These are phyloP conservation scores for Vulpes lagopus DNA, from an alignment of 2,113 vertebrate species.

Conservation along the genomic window DNA sequence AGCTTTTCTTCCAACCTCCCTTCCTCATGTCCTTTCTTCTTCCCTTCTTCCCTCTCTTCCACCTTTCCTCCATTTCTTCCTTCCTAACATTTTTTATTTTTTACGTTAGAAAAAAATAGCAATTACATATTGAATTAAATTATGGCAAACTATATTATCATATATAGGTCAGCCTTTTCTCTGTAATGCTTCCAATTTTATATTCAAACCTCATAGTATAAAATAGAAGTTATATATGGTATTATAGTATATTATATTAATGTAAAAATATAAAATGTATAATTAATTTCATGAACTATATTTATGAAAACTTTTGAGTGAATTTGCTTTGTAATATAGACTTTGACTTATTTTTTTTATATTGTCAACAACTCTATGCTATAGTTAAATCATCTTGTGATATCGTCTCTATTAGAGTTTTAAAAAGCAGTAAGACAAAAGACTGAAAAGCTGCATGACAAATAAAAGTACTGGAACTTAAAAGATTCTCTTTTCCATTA, in stretches of 20 bases:
- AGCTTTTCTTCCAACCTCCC: background rate
- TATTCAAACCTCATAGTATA: background rate
- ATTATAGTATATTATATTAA: background rate
- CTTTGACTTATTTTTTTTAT: background rate
- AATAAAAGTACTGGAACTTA: background rate
- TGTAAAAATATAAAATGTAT: background rate
- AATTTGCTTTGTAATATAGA: background rate
- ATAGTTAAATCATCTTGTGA: background rate
- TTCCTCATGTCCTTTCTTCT: background rate
- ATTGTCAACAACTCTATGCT: background rate
- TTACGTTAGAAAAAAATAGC: background rate
- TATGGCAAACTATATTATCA: background rate
- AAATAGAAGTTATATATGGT: background rate
- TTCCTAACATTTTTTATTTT: background rate
- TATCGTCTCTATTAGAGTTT: background rate
- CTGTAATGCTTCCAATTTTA: background rate
- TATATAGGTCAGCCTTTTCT: background rate
- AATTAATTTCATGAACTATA: background rate
- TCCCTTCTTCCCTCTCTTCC: background rate
- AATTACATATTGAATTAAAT: background rate
- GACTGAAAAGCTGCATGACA: background rate
- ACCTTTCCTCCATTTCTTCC: background rate
- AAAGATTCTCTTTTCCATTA: background rate
- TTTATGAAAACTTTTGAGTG: background rate
- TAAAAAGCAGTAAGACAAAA: background rate